phyloP scores from a whole-genome alignment of 2,113 vertebrate genomes.

The Raja brachyura region DNA sequence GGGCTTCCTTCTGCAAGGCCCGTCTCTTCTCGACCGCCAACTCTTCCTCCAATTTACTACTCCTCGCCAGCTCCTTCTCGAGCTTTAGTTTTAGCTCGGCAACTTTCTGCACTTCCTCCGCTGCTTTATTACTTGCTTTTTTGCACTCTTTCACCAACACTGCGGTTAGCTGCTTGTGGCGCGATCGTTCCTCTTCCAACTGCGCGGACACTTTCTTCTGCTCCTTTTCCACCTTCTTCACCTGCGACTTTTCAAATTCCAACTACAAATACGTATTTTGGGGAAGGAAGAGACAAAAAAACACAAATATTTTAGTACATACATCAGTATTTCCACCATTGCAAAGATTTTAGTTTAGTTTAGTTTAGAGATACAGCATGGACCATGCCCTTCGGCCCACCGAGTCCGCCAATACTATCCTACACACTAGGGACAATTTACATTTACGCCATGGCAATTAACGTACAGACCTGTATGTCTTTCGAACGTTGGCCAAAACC shows the following conservation, averaged over 20 bases:
- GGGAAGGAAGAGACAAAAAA: neutral
- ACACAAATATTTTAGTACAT: neutral
- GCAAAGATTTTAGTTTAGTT: neutral
- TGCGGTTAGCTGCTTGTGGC: constrained; percentile 84
- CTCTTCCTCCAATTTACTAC: constrained; percentile 63
- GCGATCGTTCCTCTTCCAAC: constrained; percentile 79
- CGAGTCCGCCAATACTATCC: no score
- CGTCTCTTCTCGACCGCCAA: constrained; percentile 67
- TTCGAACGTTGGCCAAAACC: no score
- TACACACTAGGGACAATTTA: no score
- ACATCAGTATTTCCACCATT: neutral
- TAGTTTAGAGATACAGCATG: no score
- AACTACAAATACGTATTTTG: constrained; percentile 55
- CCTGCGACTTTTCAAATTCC: constrained; percentile 89
- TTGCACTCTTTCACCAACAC: constrained; percentile 88
- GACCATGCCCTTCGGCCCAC: no score
- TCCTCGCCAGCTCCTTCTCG: constrained; percentile 71
- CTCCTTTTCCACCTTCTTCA: constrained; percentile 82
- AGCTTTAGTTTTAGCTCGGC: constrained; percentile 70
- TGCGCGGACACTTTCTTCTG: constrained; percentile 76
- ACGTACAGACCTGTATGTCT: no score
- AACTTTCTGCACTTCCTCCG: constrained; percentile 80
- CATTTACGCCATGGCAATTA: no score
- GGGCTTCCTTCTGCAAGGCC: constrained; percentile 70
- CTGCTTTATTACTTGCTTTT: constrained; percentile 75